Conservation (phyloP, 2,888 invertebrate species). For the Phragmatobia fuliginosa region DNA sequence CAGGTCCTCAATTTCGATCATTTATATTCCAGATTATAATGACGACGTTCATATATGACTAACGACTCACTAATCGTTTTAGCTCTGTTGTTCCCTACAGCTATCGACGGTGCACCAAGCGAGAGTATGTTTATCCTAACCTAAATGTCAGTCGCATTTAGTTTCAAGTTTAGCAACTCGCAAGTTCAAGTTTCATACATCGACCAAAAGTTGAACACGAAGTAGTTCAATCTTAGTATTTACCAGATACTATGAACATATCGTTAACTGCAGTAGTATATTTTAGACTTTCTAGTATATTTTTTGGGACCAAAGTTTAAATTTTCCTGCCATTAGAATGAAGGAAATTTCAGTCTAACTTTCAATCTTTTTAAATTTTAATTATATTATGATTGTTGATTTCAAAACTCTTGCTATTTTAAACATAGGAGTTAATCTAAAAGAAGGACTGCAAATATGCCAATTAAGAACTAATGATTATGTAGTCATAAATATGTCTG, state of each 20-base stretch:
- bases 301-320: too few species aligned
- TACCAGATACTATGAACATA: conserved; percentile 9
- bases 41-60: background rate
- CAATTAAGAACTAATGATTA: too few species aligned
- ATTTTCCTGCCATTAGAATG: too few species aligned
- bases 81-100: background rate
- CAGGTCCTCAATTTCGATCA: background rate
- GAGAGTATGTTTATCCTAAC: conserved; percentile 34
- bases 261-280: background rate
- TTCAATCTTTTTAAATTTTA: too few species aligned
- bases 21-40: background rate
- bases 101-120: conserved; percentile 18
- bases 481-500: too few species aligned
- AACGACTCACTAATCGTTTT: background rate
- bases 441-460: too few species aligned
- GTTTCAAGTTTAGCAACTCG: conserved; percentile 57
- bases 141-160: conserved; percentile 61
- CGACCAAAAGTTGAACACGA: conserved; percentile 60
- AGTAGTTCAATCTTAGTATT: conserved; percentile 55
- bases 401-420: too few species aligned
- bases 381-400: too few species aligned
- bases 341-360: too few species aligned
- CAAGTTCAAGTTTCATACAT: conserved; percentile 65
- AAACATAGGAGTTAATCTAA: too few species aligned
- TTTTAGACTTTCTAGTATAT: too few species aligned